Percentiles rank a stretch among this genome's conserved stretches.
These are phyloP conservation scores for Hippoglossus hippoglossus DNA, from an alignment of 2,797 vertebrate genomes.

Conservation along the genomic window DNA sequence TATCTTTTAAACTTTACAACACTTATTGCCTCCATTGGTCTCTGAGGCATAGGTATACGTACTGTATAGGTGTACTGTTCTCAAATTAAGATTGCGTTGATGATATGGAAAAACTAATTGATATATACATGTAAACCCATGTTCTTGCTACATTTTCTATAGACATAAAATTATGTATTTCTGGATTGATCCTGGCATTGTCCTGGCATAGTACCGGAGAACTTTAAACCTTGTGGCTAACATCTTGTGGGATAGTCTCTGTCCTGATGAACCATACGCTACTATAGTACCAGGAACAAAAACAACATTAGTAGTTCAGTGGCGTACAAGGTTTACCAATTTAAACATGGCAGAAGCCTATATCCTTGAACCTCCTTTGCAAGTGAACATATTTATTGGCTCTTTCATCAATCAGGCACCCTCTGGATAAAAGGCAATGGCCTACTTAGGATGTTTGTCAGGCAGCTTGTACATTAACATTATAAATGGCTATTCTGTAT, in stretches of 20 bases:
- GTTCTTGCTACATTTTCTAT: too few species aligned
- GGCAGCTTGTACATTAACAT: neutral
- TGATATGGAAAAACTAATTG: too few species aligned
- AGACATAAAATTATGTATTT: too few species aligned
- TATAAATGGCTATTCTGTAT: neutral
- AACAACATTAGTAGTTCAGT: neutral
- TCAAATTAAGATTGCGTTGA: too few species aligned
- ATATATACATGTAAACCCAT: too few species aligned
- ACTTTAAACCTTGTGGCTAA: neutral
- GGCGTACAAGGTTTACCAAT: neutral
- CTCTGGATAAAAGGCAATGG: conserved; percentile 12
- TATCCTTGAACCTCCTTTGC: neutral
- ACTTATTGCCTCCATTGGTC: too few species aligned
- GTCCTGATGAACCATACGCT: conserved; percentile 13
- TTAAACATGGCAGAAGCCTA: conserved; percentile 4
- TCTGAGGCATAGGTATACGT: too few species aligned
- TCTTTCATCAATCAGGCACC: neutral
- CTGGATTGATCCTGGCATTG: neutral
- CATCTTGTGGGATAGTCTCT: conserved; percentile 1
- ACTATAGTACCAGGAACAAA: conserved; percentile 1
- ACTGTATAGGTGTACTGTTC: too few species aligned
- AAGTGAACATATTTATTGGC: neutral
- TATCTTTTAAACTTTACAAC: too few species aligned
- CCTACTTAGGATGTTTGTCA: neutral
- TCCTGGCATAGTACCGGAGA: neutral